phyloP scores from a whole-genome alignment of 2,797 vertebrate species.

The Cottoperca gobio region DNA sequence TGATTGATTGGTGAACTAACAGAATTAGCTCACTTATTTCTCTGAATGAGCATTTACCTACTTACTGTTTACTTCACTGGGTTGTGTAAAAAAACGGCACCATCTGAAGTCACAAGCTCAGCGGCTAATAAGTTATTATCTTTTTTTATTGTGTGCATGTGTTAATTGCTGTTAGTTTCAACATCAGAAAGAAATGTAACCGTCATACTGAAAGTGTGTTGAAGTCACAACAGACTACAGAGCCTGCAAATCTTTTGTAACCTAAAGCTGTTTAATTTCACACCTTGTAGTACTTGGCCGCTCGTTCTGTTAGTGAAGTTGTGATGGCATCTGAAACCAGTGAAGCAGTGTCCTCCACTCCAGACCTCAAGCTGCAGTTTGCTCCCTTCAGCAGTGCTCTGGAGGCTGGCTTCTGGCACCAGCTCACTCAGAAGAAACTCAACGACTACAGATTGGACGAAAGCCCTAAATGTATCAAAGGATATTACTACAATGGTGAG shows the following conservation, averaged over 20 bases:
- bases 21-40: not conserved
- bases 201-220: not conserved
- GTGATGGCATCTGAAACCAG: constrained; percentile 81
- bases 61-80: not conserved
- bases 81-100: not conserved
- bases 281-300: constrained; percentile 41
- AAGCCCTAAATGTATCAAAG: constrained; percentile 92
- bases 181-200: not conserved
- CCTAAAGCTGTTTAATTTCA: constrained; percentile 33
- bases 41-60: not conserved
- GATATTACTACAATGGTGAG: constrained; percentile 96
- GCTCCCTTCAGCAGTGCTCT: constrained; percentile 94
- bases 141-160: not conserved
- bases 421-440: constrained; percentile 96
- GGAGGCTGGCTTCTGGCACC: constrained; percentile 98
- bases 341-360: constrained; percentile 50
- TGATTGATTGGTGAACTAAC: not conserved
- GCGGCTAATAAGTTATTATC: not conserved
- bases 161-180: not conserved
- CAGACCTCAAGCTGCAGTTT: constrained; percentile 90
- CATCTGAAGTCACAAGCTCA: not conserved
- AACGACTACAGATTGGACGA: constrained; percentile 95
- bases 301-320: constrained; percentile 22
- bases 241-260: constrained; percentile 14
- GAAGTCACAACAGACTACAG: not conserved